Conservation (phyloP, 2,888 invertebrate genomes). For the Trachelus tabidus region DNA sequence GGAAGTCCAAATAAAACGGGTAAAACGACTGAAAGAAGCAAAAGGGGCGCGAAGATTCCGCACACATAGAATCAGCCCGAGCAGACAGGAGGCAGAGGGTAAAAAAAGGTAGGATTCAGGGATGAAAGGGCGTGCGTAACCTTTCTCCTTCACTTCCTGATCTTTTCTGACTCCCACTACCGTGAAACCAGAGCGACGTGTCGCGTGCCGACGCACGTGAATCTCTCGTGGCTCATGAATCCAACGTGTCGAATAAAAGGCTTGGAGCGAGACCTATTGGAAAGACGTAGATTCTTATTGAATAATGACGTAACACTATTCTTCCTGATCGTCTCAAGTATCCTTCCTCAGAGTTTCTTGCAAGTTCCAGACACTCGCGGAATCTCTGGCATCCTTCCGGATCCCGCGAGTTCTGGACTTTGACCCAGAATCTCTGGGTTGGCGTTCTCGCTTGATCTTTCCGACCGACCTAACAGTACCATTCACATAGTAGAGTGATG, state of each 20-base stretch:
- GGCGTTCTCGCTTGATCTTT: no score
- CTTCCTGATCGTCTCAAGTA: no score
- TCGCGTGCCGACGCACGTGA: constrained; percentile 50
- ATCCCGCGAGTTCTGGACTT: no score
- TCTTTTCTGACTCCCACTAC: constrained; percentile 18
- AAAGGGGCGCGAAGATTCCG: constrained; percentile 4
- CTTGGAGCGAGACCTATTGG: neutral
- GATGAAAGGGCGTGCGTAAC: neutral
- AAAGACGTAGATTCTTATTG: no score
- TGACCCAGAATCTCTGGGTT: no score
- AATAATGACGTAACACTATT: no score
- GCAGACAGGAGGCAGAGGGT: neutral
- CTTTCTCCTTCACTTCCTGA: constrained; percentile 25
- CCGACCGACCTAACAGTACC: no score
- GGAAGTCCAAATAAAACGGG: neutral
- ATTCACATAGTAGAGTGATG: no score
- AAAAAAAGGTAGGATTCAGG: constrained; percentile 11
- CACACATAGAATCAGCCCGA: no score
- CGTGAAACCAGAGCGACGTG: constrained; percentile 34
- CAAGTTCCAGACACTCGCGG: no score
- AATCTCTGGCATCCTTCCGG: no score
- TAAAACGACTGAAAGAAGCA: neutral
- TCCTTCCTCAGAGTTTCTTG: no score
- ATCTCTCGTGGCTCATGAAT: constrained; percentile 11
- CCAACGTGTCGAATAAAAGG: constrained; percentile 2